These are phyloP conservation scores for Clarias platycephalus DNA, from an alignment of 2,797 vertebrate species.

Conservation along the genomic window DNA sequence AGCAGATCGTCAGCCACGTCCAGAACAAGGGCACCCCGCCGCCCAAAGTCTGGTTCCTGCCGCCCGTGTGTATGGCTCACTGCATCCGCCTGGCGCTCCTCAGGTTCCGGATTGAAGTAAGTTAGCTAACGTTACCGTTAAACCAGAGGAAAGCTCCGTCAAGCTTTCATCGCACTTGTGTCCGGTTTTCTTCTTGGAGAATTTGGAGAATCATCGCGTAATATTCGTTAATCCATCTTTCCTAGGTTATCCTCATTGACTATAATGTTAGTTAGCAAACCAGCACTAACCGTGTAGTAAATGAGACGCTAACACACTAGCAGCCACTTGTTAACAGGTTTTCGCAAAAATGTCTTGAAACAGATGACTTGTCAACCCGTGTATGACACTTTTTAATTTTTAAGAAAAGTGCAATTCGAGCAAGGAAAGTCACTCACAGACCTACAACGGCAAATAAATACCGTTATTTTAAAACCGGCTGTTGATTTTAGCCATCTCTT, in stretches of 20 bases:
- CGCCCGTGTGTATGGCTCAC: slow-evolving; percentile 93
- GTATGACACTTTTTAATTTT: background rate
- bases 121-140: slow-evolving; percentile 48
- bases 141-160: background rate
- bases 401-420: background rate
- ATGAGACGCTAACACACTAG: background rate
- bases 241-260: background rate
- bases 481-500: background rate
- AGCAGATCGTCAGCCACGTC: slow-evolving; percentile 94
- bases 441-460: background rate
- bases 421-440: background rate
- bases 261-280: background rate
- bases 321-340: slow-evolving; percentile 13
- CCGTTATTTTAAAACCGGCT: background rate
- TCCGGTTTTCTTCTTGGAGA: background rate
- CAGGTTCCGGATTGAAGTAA: slow-evolving; percentile 92
- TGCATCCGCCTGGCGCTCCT: slow-evolving; percentile 94
- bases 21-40: slow-evolving; percentile 95
- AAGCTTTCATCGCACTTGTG: background rate
- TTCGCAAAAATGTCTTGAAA: background rate
- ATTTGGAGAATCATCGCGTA: background rate
- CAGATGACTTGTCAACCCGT: background rate
- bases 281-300: background rate
- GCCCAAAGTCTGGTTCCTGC: slow-evolving; percentile 96
- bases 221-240: background rate